These are phyloP conservation scores for Drosophila phalerata DNA, from an alignment of 2,888 invertebrate species.

Conservation along the genomic window DNA sequence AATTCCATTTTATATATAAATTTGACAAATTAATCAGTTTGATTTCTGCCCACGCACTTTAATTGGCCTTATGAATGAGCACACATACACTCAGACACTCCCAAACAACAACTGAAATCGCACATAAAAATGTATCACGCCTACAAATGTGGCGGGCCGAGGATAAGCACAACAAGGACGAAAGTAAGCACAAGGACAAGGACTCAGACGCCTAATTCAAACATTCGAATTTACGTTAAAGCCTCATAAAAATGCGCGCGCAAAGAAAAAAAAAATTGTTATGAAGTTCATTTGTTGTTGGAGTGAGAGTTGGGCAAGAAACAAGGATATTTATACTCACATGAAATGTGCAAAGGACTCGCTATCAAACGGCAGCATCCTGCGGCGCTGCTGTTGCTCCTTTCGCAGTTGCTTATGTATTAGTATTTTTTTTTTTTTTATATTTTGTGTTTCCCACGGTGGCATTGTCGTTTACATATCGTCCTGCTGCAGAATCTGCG, in stretches of 20 bases:
- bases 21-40: conserved; percentile 55
- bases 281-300: conserved; percentile 53
- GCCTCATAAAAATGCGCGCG: conserved; percentile 66
- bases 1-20: conserved; percentile 16
- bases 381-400: conserved; percentile 42
- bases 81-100: conserved; percentile 21
- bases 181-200: conserved; percentile 4
- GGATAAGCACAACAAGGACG: conserved; percentile 22
- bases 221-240: conserved; percentile 69
- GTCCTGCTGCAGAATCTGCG: conserved; percentile 39
- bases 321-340: conserved; percentile 51
- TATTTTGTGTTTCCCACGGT: conserved; percentile 71
- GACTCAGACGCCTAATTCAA: conserved; percentile 60
- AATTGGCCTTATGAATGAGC: conserved; percentile 38
- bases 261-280: conserved; percentile 46
- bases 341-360: conserved; percentile 48
- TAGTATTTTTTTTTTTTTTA: background rate
- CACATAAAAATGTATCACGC: conserved; percentile 67
- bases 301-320: too few relatives aligned
- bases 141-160: conserved; percentile 38
- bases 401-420: conserved; percentile 28
- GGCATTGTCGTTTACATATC: conserved; percentile 73
- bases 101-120: conserved; percentile 39
- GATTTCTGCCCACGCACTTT: conserved; percentile 51
- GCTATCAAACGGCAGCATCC: conserved; percentile 56